Evolutionary conservation across 2,797 vertebrate genomes (phyloP).

Genomic region (Lemur catta): DNA sequence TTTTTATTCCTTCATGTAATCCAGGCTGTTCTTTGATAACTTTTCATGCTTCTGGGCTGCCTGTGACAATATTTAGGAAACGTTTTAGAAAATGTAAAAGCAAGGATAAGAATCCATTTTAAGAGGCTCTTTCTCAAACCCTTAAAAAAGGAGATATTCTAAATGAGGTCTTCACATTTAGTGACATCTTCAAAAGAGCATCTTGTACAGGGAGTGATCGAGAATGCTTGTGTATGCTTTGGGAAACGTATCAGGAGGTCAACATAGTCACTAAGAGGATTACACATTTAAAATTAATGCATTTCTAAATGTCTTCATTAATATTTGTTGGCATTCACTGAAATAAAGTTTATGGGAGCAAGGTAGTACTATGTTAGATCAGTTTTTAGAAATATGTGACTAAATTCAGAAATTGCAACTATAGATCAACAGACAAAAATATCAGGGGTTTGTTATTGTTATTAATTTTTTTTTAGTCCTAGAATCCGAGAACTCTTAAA

Average conservation of each 20-base stretch:
- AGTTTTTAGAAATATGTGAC: conserved; percentile 31
- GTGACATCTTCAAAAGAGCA: neutral
- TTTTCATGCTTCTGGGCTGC: neutral
- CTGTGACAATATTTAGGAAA: neutral
- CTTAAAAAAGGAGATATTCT: neutral
- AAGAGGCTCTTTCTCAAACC: neutral
- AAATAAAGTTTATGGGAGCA: neutral
- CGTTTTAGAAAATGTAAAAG: neutral
- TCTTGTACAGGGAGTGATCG: neutral
- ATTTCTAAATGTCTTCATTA: neutral
- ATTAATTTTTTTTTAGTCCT: neutral
- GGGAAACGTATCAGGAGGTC: neutral
- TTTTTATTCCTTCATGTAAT: neutral
- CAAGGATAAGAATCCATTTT: neutral
- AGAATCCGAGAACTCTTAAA: neutral
- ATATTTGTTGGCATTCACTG: neutral
- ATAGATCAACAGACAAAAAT: neutral
- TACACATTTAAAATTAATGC: neutral
- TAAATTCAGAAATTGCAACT: conserved; percentile 4
- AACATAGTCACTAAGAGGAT: neutral
- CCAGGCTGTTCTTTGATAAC: neutral
- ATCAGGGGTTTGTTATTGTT: neutral
- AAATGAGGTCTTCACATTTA: neutral
- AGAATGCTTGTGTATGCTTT: neutral
- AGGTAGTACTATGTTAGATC: neutral